phyloP scores from a whole-genome alignment of 2,888 invertebrate genomes.

The Eumacrocentrus americanus region DNA sequence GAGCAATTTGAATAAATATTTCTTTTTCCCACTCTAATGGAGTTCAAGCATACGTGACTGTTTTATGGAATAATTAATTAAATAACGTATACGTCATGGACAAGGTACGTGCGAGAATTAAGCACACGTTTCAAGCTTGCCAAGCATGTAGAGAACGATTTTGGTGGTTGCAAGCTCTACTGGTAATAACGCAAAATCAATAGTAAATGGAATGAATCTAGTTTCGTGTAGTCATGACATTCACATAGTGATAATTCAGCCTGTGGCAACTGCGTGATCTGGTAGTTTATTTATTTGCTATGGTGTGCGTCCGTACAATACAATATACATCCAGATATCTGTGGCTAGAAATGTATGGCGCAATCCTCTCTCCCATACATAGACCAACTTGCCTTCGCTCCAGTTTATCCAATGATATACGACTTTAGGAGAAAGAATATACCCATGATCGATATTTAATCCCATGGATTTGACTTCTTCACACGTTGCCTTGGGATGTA shows the following conservation, averaged over 20 bases:
- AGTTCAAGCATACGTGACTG: conserved; percentile 13
- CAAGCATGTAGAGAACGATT: conserved; percentile 1
- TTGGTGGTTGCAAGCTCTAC: background rate
- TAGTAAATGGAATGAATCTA: conserved; percentile 4
- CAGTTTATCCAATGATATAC: conserved; percentile 15
- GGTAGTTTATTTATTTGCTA: background rate
- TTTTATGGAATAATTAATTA: conserved; percentile 11
- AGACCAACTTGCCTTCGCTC: background rate
- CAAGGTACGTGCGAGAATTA: background rate
- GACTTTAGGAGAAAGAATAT: conserved; percentile 1
- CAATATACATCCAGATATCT: no score
- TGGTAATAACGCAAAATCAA: background rate
- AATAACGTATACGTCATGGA: conserved; percentile 5
- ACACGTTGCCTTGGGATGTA: background rate
- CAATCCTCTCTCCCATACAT: background rate
- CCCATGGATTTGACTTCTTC: conserved; percentile 15
- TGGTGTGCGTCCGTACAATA: no score
- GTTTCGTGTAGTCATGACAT: conserved; percentile 2
- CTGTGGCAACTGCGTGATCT: background rate
- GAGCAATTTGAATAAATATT: conserved; percentile 21
- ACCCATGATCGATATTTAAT: conserved; percentile 17
- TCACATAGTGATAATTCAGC: background rate
- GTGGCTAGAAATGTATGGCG: background rate
- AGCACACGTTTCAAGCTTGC: conserved; percentile 11
- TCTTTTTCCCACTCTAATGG: background rate